phyloP scores from a whole-genome alignment of 2,888 invertebrate species.

The Shargacucullia verbasci region DNA sequence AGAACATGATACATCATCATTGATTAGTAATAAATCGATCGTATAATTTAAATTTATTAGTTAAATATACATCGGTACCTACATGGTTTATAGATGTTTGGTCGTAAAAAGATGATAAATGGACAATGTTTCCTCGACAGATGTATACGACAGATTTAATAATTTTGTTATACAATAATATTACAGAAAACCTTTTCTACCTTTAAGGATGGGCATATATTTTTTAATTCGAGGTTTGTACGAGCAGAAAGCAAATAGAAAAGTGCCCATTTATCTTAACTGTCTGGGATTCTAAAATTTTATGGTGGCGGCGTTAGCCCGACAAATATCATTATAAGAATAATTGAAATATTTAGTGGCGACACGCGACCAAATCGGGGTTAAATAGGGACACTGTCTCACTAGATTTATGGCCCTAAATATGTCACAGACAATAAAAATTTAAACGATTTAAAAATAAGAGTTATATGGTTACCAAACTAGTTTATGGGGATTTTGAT shows the following conservation, averaged over 20 bases:
- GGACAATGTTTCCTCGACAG: constrained; percentile 27
- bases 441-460: constrained; percentile 41
- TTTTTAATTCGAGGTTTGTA: constrained; percentile 38
- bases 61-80: constrained; percentile 26
- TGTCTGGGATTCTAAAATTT: constrained; percentile 64
- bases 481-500: constrained; percentile 5
- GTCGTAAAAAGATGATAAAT: constrained; percentile 48
- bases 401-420: constrained; percentile 63
- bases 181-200: constrained; percentile 17
- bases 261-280: constrained; percentile 56
- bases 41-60: constrained; percentile 47
- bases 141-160: constrained; percentile 22
- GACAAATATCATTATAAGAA: constrained; percentile 75
- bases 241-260: constrained; percentile 53
- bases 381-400: constrained; percentile 65
- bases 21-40: constrained; percentile 40
- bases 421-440: constrained; percentile 52
- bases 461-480: constrained; percentile 18
- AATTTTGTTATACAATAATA: constrained; percentile 29
- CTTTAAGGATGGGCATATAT: constrained; percentile 16
- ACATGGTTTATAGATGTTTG: constrained; percentile 33
- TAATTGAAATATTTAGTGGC: constrained; percentile 81
- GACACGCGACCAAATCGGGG: constrained; percentile 72
- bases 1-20: constrained; percentile 32
- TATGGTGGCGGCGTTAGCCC: constrained; percentile 63